A percentile compares a stretch with the other conserved stretches of the same genome.
phyloP scores from a whole-genome alignment of 2,888 invertebrate species.

The Tryphoninae sp. region DNA sequence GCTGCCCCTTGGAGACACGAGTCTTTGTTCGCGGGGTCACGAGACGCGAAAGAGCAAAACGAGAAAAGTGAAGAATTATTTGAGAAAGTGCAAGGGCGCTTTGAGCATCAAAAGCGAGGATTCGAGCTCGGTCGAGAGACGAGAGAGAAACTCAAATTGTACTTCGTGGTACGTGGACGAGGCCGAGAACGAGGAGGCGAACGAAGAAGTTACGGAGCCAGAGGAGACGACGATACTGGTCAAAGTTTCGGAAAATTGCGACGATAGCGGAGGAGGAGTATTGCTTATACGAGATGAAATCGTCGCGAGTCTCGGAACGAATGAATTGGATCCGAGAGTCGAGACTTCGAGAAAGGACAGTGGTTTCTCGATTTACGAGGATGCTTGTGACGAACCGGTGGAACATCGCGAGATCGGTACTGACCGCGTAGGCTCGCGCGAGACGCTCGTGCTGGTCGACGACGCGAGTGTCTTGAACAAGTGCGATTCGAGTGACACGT shows the following conservation, averaged over 20 bases:
- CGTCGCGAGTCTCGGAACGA: conserved; percentile 50
- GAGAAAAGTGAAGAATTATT: conserved; percentile 83
- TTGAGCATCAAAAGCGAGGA: conserved; percentile 76
- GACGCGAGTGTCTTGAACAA: conserved; percentile 72
- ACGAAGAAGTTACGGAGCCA: conserved; percentile 2
- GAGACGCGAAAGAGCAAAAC: conserved; percentile 83
- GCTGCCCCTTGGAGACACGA: conserved; percentile 63
- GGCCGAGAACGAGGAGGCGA: conserved; percentile 10
- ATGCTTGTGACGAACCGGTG: conserved; percentile 66
- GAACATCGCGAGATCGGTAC: conserved; percentile 28
- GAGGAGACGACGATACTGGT: conserved; percentile 60
- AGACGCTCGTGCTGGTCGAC: conserved; percentile 65
- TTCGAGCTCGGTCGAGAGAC: conserved; percentile 70
- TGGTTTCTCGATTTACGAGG: conserved; percentile 72
- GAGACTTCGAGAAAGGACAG: conserved; percentile 63
- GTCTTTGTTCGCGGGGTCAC: conserved; percentile 76
- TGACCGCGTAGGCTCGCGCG: conserved; percentile 62
- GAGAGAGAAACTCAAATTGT: conserved; percentile 68
- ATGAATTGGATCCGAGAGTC: conserved; percentile 37
- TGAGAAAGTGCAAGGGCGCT: conserved; percentile 83
- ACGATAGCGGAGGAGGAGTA: too few relatives aligned
- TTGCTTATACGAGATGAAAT: conserved; percentile 4
- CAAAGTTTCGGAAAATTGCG: conserved; percentile 27
- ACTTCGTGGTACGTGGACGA: conserved; percentile 76
- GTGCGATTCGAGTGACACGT: conserved; percentile 77